Evolutionary conservation across 2,797 vertebrate species (phyloP).

Genomic region (Nothura maculosa): DNA sequence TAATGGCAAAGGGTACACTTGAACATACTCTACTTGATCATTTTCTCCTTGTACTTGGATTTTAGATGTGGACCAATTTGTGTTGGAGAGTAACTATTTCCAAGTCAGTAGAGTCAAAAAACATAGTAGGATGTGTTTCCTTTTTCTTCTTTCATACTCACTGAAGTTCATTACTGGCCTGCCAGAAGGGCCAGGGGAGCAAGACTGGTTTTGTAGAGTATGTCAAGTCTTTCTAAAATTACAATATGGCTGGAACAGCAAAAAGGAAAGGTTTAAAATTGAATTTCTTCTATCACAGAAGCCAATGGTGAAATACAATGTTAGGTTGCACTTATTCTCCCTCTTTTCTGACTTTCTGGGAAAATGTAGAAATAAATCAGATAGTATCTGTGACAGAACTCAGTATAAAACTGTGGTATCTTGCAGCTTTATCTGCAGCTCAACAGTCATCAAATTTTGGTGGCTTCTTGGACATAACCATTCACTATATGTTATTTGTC

Average conservation of each 20-base stretch:
- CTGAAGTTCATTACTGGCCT: slow-evolving; percentile 31
- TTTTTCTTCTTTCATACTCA: slow-evolving; percentile 34
- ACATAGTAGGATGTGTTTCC: slow-evolving; percentile 23
- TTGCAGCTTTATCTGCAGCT: slow-evolving; percentile 75
- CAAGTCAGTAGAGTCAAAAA: slow-evolving; percentile 40
- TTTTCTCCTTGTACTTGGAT: slow-evolving; percentile 32
- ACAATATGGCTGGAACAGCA: slow-evolving; percentile 18
- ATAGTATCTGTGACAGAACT: slow-evolving; percentile 72
- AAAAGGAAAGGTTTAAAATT: slow-evolving; percentile 60
- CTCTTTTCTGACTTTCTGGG: slow-evolving; percentile 51
- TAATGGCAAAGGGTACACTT: too few relatives aligned
- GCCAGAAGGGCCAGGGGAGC: background rate
- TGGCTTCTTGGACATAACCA: slow-evolving; percentile 69
- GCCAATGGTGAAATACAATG: slow-evolving; percentile 39
- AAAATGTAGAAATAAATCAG: slow-evolving; percentile 59
- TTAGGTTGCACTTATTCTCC: slow-evolving; percentile 59
- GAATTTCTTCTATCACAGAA: slow-evolving; percentile 64
- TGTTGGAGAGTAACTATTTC: slow-evolving; percentile 47
- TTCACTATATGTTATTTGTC: slow-evolving; percentile 63
- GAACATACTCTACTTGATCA: background rate
- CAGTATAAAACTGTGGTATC: slow-evolving; percentile 72
- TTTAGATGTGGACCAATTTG: slow-evolving; percentile 57
- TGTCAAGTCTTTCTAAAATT: slow-evolving; percentile 25
- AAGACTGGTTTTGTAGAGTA: slow-evolving; percentile 8
- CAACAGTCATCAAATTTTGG: slow-evolving; percentile 60